These are phyloP conservation scores for Blastomussa wellsi DNA, from an alignment of 92 coral and sea anemone genomes.

Conservation along the genomic window DNA sequence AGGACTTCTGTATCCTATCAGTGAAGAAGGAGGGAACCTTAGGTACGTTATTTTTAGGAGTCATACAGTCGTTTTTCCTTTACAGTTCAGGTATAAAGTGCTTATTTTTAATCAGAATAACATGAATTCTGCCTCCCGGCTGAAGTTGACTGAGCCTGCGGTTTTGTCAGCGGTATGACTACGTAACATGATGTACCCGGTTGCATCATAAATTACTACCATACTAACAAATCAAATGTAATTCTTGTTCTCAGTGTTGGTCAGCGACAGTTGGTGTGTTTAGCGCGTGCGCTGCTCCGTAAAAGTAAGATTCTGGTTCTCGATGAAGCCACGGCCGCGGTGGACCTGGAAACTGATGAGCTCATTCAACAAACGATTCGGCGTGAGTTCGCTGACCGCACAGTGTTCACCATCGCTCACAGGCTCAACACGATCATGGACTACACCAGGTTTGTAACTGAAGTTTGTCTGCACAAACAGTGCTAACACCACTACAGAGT, in stretches of 20 bases:
- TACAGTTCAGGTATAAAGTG: too few relatives aligned
- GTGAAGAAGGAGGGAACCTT: constrained; percentile 80
- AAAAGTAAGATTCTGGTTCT: constrained; percentile 85
- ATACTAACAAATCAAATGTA: neutral
- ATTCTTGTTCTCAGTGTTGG: constrained; percentile 68
- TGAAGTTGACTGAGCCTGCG: too few relatives aligned
- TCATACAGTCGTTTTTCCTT: too few relatives aligned
- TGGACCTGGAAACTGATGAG: constrained; percentile 97
- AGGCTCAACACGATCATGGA: constrained; percentile 95
- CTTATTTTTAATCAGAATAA: too few relatives aligned
- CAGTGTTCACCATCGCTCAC: constrained; percentile 93
- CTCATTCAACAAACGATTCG: constrained; percentile 93
- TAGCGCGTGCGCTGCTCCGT: constrained; percentile 92
- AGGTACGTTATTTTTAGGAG: constrained; percentile 28
- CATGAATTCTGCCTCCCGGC: too few relatives aligned
- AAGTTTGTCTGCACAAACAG: neutral
- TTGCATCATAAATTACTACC: neutral
- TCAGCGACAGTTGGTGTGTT: constrained; percentile 96
- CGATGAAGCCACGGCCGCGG: constrained; percentile 98
- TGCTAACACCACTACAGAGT: neutral
- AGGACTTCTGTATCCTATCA: constrained; percentile 72
- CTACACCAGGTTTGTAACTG: constrained; percentile 68
- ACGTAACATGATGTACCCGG: too few relatives aligned
- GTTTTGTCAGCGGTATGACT: too few relatives aligned
- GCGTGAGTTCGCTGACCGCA: constrained; percentile 91